These are phyloP conservation scores for Oeneis ivallda DNA, from an alignment of 2,888 invertebrate species.

Conservation along the genomic window DNA sequence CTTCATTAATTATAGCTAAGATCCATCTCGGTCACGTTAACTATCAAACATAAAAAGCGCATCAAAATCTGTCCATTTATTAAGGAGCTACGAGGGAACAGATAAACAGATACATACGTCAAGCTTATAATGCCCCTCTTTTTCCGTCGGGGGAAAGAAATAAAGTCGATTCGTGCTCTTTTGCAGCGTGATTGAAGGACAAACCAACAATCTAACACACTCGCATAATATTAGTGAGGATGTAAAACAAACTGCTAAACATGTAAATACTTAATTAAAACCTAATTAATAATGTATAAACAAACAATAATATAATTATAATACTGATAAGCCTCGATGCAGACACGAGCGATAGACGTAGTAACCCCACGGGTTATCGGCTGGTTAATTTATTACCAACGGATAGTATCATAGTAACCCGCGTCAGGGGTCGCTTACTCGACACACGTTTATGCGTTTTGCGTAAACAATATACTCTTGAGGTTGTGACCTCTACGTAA, in stretches of 20 bases:
- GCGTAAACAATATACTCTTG: neutral
- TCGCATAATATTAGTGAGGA: no score
- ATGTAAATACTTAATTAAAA: neutral
- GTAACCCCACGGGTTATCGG: slow-evolving; percentile 38
- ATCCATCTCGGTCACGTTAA: no score
- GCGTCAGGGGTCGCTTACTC: neutral
- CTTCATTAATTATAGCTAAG: no score
- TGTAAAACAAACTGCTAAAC: neutral
- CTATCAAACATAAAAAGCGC: no score
- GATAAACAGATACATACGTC: no score
- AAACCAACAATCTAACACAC: no score
- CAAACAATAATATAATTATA: slow-evolving; percentile 4
- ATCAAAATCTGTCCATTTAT: no score
- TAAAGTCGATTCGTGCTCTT: no score
- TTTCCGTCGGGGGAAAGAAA: no score
- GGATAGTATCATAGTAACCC: neutral
- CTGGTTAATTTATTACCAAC: slow-evolving; percentile 10
- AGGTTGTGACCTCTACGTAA: neutral
- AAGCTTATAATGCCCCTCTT: no score
- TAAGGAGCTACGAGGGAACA: no score
- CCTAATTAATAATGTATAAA: slow-evolving; percentile 3
- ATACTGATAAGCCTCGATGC: neutral
- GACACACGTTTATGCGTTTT: slow-evolving; percentile 15
- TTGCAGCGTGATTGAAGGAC: no score
- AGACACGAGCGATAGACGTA: slow-evolving; percentile 31